A percentile compares a stretch with the other conserved stretches of the same genome.
Evolutionary conservation across 1,140 invertebrate species (phyloP).

Genomic region (Oryzaephilus surinamensis): DNA sequence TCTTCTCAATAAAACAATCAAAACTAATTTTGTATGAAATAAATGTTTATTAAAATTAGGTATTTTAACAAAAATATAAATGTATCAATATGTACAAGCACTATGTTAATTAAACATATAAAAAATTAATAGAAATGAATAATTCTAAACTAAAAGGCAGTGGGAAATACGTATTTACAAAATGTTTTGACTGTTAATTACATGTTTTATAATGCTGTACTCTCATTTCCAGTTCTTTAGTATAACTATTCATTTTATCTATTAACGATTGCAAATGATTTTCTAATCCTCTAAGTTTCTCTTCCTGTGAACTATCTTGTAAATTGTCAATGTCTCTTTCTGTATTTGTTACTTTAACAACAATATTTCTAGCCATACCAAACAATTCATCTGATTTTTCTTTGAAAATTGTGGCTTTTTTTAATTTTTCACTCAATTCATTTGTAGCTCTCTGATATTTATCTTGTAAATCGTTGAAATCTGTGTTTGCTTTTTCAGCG

Average conservation of each 20-base stretch:
- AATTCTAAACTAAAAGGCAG: constrained; percentile 5
- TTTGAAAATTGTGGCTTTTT: constrained; percentile 26
- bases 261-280: constrained; percentile 35
- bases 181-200: constrained; percentile 15
- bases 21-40: not conserved
- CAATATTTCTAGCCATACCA: constrained; percentile 26
- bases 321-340: constrained; percentile 29
- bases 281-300: constrained; percentile 27
- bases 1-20: constrained; percentile 1
- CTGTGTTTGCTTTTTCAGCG: constrained; percentile 20
- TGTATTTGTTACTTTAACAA: constrained; percentile 25
- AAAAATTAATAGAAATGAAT: constrained; percentile 1
- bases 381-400: constrained; percentile 26
- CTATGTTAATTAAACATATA: constrained; percentile 6
- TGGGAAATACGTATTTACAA: constrained; percentile 13
- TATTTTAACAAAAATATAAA: not conserved
- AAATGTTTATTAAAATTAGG: constrained; percentile 12
- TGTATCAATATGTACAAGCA: not conserved
- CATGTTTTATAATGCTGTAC: constrained; percentile 30
- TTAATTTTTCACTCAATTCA: constrained; percentile 21
- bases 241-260: constrained; percentile 27
- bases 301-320: constrained; percentile 32
- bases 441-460: constrained; percentile 24
- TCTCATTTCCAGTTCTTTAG: constrained; percentile 17
- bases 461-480: constrained; percentile 22